A percentile compares a stretch with the other conserved stretches of the same genome.
These are phyloP conservation scores for Pseudomyrmex pallidus DNA, from an alignment of 1,140 invertebrate genomes.

Conservation along the genomic window DNA sequence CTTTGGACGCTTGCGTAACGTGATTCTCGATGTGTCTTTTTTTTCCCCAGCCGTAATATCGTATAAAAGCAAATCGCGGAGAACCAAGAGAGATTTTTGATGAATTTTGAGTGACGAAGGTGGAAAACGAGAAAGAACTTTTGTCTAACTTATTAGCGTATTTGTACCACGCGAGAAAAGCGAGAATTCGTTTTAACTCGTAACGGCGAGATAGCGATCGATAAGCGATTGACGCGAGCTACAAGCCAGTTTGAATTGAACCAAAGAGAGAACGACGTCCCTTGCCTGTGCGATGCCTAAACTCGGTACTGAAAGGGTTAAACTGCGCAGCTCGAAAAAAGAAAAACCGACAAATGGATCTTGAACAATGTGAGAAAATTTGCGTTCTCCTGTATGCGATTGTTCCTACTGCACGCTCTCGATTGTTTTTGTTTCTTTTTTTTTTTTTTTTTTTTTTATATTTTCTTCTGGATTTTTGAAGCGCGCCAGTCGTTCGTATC, in stretches of 20 bases:
- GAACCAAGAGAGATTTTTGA: constrained; percentile 30
- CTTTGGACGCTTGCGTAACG: not conserved
- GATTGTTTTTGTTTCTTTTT: constrained; percentile 9
- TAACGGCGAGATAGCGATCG: too few species aligned
- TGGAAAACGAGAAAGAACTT: too few species aligned
- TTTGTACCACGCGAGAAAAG: too few species aligned
- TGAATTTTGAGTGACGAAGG: constrained; percentile 10
- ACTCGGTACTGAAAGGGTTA: constrained; percentile 56
- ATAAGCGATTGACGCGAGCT: too few species aligned
- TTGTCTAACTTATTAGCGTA: too few species aligned
- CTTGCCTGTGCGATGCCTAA: constrained; percentile 22
- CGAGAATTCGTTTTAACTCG: too few species aligned
- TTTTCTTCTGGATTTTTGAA: constrained; percentile 29
- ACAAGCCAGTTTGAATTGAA: too few species aligned
- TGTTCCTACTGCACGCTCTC: constrained; percentile 57
- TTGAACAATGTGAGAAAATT: not conserved
- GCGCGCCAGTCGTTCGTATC: constrained; percentile 19
- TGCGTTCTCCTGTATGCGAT: constrained; percentile 53
- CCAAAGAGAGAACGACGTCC: not conserved
- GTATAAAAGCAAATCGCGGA: constrained; percentile 17
- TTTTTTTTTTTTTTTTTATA: not conserved
- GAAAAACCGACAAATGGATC: not conserved
- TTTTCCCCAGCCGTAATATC: not conserved
- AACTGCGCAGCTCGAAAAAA: constrained; percentile 8
- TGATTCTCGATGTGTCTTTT: constrained; percentile 14